phyloP scores from a whole-genome alignment of 2,797 vertebrate species.

The Ciconia nigra region DNA sequence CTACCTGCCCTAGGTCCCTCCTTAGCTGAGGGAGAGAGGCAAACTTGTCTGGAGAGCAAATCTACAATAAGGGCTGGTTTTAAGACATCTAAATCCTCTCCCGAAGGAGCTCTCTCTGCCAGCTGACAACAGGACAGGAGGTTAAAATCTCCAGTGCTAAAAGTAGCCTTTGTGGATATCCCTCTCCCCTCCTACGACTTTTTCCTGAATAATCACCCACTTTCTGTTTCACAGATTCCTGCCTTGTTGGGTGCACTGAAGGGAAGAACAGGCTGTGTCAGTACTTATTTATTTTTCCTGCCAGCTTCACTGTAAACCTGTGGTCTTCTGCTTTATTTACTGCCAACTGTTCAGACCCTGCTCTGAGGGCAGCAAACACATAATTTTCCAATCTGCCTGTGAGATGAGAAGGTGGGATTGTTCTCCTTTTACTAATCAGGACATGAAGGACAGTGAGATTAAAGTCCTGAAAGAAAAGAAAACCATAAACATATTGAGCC shows the following conservation, averaged over 20 bases:
- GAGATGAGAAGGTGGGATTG: not conserved
- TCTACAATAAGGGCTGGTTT: not conserved
- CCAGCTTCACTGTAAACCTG: not conserved
- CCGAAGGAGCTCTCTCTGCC: not conserved
- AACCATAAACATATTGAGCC: not conserved
- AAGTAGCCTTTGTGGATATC: not conserved
- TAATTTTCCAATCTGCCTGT: not conserved
- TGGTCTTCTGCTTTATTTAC: conserved; percentile 29
- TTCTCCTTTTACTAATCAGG: not conserved
- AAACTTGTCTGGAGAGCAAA: not conserved
- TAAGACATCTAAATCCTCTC: not conserved
- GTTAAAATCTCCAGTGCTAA: not conserved
- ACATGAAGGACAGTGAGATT: not conserved
- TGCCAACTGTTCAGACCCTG: conserved; percentile 4
- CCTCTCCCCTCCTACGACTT: not conserved
- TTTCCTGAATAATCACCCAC: not conserved
- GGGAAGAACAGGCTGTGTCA: not conserved
- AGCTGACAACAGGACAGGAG: not conserved
- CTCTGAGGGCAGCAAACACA: not conserved
- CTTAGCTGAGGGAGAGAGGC: not conserved
- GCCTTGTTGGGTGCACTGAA: not conserved
- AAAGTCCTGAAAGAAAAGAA: not conserved
- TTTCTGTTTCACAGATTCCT: conserved; percentile 5
- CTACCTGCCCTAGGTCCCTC: not conserved
- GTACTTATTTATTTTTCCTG: conserved; percentile 18